Evolutionary conservation across 2,797 vertebrate genomes (phyloP).

Genomic region (Eospalax fontanierii): DNA sequence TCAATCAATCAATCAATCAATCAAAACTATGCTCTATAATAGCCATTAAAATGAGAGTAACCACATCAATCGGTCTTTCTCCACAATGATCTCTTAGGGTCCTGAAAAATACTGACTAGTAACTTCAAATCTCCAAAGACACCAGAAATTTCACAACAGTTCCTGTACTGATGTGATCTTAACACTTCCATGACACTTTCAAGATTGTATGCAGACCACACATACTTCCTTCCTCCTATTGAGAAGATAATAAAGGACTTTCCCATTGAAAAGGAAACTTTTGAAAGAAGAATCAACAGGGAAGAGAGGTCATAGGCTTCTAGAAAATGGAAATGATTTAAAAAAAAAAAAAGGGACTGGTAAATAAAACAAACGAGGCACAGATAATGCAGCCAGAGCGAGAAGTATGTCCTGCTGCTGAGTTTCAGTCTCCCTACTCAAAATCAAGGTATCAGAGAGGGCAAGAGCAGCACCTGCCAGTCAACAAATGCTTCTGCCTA

Average conservation of each 20-base stretch:
- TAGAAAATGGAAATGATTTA: constrained; percentile 28
- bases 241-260: too few relatives aligned
- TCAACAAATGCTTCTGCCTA: neutral
- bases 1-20: too few relatives aligned
- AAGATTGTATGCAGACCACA: neutral
- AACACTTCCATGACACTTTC: neutral
- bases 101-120: neutral
- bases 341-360: neutral
- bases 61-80: neutral
- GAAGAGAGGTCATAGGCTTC: constrained; percentile 11
- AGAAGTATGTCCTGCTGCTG: neutral
- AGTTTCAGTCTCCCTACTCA: neutral
- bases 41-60: neutral
- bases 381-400: neutral
- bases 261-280: neutral
- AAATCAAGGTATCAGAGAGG: neutral
- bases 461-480: neutral
- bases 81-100: neutral
- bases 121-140: constrained; percentile 37
- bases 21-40: too few relatives aligned
- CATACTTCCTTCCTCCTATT: neutral
- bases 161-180: neutral
- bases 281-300: neutral
- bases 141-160: neutral
- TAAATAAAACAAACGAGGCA: neutral